phyloP scores from a whole-genome alignment of 2,113 vertebrate species.

The Gnathonemus longibarbis region DNA sequence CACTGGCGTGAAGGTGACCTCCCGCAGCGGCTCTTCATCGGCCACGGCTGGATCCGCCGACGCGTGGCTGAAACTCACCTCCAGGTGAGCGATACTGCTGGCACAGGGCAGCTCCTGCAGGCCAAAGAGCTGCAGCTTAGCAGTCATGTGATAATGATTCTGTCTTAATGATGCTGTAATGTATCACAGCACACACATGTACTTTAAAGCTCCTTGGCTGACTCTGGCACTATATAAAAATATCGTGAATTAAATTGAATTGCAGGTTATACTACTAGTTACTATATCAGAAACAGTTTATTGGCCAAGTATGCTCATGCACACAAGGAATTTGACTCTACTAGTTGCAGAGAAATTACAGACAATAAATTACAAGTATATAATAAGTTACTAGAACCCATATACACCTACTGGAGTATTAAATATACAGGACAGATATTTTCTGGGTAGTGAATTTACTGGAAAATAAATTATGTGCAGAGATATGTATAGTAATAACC shows the following conservation, averaged over 20 bases:
- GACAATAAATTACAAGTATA: not conserved
- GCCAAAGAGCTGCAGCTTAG: conserved; percentile 7
- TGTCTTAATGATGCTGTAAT: not conserved
- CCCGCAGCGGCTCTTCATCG: conserved; percentile 59
- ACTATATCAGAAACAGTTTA: not conserved
- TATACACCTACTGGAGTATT: not conserved
- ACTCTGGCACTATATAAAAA: not conserved
- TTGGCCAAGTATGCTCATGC: not conserved
- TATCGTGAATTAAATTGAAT: not conserved
- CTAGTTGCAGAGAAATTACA: not conserved
- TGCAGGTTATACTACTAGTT: not conserved
- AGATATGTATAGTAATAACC: not conserved
- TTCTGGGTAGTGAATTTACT: not conserved
- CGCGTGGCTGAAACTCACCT: conserved; percentile 47
- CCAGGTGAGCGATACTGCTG: conserved; percentile 70
- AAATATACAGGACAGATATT: not conserved
- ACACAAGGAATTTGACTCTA: not conserved
- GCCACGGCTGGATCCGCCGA: fast-evolving
- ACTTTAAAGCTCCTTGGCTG: not conserved
- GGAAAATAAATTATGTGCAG: not conserved
- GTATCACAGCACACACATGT: not conserved
- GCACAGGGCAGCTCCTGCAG: conserved; percentile 43
- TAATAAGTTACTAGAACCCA: not conserved
- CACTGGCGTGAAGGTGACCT: conserved; percentile 72
- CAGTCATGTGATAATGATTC: conserved; percentile 25